Evolutionary conservation across 2,113 vertebrate species (phyloP), one percentile per base, ranked within the genome.

Genomic region (Dasypus novemcinctus): DNA sequence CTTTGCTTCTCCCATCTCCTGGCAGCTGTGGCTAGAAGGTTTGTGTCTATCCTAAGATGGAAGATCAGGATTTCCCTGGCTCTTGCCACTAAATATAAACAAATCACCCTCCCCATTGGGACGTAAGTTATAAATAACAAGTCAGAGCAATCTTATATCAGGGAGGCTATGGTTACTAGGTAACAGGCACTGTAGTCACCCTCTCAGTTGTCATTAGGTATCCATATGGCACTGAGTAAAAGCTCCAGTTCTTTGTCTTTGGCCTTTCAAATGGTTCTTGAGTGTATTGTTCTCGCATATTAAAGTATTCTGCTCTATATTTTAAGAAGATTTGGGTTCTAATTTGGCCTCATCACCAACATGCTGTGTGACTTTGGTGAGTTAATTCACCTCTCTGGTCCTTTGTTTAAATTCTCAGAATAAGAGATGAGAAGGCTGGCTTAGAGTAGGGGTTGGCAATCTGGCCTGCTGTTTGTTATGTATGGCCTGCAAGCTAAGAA

Each of bases 121-220:
- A 93, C 94, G 82, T 94, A 85, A 93, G 96, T 94, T 96, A 96
- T 96, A 96, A 97, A 97, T 97, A 96, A 94, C 93, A 87, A 83
- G 81, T 68, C 61, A 54, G 91, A 94, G 90, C 72, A 33, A 54
- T 95, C 86, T 93, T 95, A 81, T 95, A 94, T 93, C 92, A 74
- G 93, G 80, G 87, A 90, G 27, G 69, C 95, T 85, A 20, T 61
- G 87, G 95, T 96, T 97, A 97, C 97, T 97, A 97, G 95, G 95
- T 94, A 41, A 97, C 95, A 1, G 79, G 54, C 75, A 8, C 64
- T 49, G 79, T 23, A 91, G 81, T 36, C 27, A 61, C 41, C 80
- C 38, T 83, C 38, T 71, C 88, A 91, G 71, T 25, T 94, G 75
- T 82, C 80, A 41, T 54, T n/a, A 43, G 38, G 80, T 7, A 57